These are phyloP conservation scores for Ectemnius cavifrons DNA, from an alignment of 2,888 invertebrate genomes.

Conservation along the genomic window DNA sequence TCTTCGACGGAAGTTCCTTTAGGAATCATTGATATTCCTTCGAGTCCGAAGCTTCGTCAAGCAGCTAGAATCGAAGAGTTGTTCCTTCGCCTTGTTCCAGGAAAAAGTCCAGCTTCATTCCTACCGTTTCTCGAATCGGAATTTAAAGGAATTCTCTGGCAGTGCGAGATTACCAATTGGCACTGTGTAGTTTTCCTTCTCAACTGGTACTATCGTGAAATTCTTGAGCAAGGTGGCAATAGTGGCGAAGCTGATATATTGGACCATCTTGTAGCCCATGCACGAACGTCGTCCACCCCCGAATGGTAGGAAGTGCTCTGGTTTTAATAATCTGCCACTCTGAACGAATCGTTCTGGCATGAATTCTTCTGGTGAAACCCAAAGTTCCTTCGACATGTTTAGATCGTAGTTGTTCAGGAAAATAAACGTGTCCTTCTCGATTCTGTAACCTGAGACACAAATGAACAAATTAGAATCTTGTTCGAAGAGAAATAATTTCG, in stretches of 20 bases:
- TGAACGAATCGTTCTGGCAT: slow-evolving; percentile 82
- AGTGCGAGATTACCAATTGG: slow-evolving; percentile 81
- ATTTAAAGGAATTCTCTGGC: slow-evolving; percentile 79
- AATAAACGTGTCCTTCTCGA: slow-evolving; percentile 82
- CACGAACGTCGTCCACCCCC: slow-evolving; percentile 84
- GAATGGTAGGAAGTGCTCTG: slow-evolving; percentile 84
- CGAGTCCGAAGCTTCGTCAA: slow-evolving; percentile 7
- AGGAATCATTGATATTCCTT: background rate
- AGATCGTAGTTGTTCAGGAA: slow-evolving; percentile 85
- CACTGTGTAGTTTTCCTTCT: slow-evolving; percentile 79
- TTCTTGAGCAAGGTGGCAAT: slow-evolving; percentile 80
- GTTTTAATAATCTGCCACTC: slow-evolving; percentile 80
- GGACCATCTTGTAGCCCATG: slow-evolving; percentile 85
- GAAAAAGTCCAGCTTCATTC: background rate
- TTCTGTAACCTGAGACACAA: slow-evolving; percentile 79
- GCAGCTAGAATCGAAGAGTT: slow-evolving; percentile 16
- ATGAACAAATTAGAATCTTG: background rate
- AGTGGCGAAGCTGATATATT: slow-evolving; percentile 80
- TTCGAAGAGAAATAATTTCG: too few relatives aligned
- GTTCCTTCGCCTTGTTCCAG: background rate
- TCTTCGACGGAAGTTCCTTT: background rate
- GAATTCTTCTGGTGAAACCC: slow-evolving; percentile 82
- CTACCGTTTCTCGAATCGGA: slow-evolving; percentile 78
- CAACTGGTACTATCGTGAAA: slow-evolving; percentile 79
- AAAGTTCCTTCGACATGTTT: slow-evolving; percentile 82